phyloP scores from a whole-genome alignment of 2,113 vertebrate genomes.

The Cepphus grylle region DNA sequence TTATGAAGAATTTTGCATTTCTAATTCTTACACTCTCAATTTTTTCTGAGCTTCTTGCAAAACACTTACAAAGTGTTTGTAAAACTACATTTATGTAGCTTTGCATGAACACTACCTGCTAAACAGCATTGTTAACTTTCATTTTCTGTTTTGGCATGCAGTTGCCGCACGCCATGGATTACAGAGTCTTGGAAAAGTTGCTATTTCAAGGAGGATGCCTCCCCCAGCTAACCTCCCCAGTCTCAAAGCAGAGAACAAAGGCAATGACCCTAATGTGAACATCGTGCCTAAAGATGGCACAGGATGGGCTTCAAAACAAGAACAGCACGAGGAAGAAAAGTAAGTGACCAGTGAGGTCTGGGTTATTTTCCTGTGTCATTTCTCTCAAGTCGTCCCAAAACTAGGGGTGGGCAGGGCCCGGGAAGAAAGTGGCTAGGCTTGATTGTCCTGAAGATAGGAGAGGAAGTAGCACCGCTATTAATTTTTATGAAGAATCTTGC shows the following conservation, averaged over 20 bases:
- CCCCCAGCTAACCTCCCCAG: constrained; percentile 97
- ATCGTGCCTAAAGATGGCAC: constrained; percentile 98
- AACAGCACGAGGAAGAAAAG: constrained; percentile 92
- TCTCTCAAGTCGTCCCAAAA: neutral
- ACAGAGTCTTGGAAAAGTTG: constrained; percentile 99
- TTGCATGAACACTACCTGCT: neutral
- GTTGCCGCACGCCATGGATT: constrained; percentile 98
- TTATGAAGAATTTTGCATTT: neutral
- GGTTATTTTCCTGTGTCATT: neutral
- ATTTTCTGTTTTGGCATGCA: constrained; percentile 43
- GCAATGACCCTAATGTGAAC: constrained; percentile 98
- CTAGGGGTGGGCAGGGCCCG: neutral
- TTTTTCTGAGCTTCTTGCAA: neutral
- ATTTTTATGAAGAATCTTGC: neutral
- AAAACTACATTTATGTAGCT: neutral
- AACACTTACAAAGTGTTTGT: accelerated
- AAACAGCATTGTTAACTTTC: neutral
- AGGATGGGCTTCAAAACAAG: constrained; percentile 94
- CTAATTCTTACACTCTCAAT: neutral
- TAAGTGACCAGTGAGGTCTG: constrained; percentile 30
- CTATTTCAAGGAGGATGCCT: constrained; percentile 94
- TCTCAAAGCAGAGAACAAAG: constrained; percentile 98
- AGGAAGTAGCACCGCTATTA: neutral
- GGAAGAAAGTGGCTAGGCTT: neutral
- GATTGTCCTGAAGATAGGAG: neutral